phyloP scores from a whole-genome alignment of 2,113 vertebrate species.

The Poecilia latipinna region DNA sequence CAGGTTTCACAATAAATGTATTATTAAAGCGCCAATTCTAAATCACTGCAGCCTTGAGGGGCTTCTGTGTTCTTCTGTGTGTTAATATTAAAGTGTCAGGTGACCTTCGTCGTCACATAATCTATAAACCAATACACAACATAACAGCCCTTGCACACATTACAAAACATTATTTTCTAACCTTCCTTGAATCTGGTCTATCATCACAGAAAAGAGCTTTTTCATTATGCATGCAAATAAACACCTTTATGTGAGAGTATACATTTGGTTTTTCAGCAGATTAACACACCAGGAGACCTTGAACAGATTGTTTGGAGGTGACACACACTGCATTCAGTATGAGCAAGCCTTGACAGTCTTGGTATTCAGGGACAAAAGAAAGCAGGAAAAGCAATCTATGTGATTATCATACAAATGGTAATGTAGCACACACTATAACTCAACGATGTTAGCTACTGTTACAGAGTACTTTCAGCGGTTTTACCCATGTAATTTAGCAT shows the following conservation, averaged over 20 bases:
- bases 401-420: conserved; percentile 63
- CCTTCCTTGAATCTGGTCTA: not conserved
- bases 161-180: conserved; percentile 3
- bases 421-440: conserved; percentile 21
- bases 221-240: conserved; percentile 29
- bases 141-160: not conserved
- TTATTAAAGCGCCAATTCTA: too few relatives aligned
- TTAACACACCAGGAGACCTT: conserved; percentile 33
- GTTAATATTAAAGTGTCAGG: too few relatives aligned
- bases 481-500: conserved; percentile 4
- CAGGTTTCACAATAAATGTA: too few relatives aligned
- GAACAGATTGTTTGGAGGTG: conserved; percentile 20
- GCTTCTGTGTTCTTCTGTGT: not conserved
- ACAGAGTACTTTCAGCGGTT: conserved; percentile 18
- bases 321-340: conserved; percentile 38
- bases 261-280: conserved; percentile 21
- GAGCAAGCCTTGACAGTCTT: conserved; percentile 44
- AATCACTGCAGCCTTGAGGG: too few relatives aligned
- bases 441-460: conserved; percentile 4
- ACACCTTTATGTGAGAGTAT: conserved; percentile 27
- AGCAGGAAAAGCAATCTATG: conserved; percentile 44
- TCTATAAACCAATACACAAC: not conserved
- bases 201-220: not conserved
- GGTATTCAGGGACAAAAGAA: conserved; percentile 50
- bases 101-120: not conserved